Base-by-base conservation (phyloP, 2,113 vertebrate genomes). In the Tapirus terrestris region DNA sequence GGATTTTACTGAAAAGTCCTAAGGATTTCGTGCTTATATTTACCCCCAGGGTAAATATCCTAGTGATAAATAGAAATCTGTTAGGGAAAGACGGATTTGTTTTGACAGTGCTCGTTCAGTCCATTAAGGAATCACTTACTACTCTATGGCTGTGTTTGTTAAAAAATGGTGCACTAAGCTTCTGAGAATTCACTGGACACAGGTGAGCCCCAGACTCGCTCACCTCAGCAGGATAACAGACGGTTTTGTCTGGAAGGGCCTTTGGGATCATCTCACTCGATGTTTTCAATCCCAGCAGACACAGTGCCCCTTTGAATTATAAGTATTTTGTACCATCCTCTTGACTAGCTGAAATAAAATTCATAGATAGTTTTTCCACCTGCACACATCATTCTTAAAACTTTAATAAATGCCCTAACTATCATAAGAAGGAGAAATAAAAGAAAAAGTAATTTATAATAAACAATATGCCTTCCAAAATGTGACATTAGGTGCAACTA, bases 321-420 rank as follows among this genome's bases (percentile, higher is more conserved):
- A 87, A 63, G 65, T 60, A 84, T 61, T 81, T 92, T 63, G 25
- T 83, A 36, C 25, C 4, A 25, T 45, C 33, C 18, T 89, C 43
- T 94, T 90, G 63, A 63, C 48, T 70, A 70, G 48, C 51, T 31
- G 16, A 90, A 92, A 88, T 94, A 94, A 95, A 96, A 87, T 51
- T 58, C 43, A 77, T 36, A 72, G 33, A 48, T 23, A 36, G 23
- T 58, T 85, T 94, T 33, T 31, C 29, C 2, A 67, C 4, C 29
- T 87, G 25, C 8, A 39, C 29, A 58, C 2, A 81, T 81, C 11
- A 70, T 12, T 88, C 82, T 6, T 14, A 81, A 82, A 79, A 21
- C 2, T 68, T 80, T 43, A 94, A 83, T 39, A 76, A 58, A 51
- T 29, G 3, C 13, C 14, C 8, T 61, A 31, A n/a, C 23, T 79